Conservation (phyloP, 2,797 vertebrate genomes). For the Micropoecilia bifurca region DNA sequence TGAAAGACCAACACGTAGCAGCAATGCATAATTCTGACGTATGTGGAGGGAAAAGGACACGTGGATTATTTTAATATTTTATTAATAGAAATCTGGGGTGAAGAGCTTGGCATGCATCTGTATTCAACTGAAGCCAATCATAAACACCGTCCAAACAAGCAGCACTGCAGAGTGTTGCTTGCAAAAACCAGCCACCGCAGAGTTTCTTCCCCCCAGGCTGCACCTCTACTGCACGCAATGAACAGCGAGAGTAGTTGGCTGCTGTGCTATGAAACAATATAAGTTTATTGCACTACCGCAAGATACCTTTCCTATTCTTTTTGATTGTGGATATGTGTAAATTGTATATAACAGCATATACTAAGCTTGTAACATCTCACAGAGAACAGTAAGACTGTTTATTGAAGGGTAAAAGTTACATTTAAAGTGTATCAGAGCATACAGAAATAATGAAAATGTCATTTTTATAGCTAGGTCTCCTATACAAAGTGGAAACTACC, state of each 20-base stretch:
- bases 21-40: background rate
- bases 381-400: no score
- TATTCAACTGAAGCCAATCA: background rate
- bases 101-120: background rate
- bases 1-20: background rate
- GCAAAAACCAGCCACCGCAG: background rate
- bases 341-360: background rate
- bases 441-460: background rate
- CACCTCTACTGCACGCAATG: background rate
- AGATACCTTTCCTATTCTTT: background rate
- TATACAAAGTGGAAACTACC: background rate
- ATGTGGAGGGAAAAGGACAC: background rate
- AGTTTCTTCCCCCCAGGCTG: background rate
- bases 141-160: background rate
- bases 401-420: no score
- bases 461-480: background rate
- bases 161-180: background rate
- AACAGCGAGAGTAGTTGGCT: background rate
- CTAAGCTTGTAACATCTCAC: no score
- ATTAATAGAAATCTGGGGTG: background rate
- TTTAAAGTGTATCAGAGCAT: background rate
- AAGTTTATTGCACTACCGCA: background rate
- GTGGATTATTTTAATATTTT: background rate
- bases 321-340: background rate
- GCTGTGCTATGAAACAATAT: background rate